phyloP scores from a whole-genome alignment of 2,888 invertebrate species.

The Blera fallax region DNA sequence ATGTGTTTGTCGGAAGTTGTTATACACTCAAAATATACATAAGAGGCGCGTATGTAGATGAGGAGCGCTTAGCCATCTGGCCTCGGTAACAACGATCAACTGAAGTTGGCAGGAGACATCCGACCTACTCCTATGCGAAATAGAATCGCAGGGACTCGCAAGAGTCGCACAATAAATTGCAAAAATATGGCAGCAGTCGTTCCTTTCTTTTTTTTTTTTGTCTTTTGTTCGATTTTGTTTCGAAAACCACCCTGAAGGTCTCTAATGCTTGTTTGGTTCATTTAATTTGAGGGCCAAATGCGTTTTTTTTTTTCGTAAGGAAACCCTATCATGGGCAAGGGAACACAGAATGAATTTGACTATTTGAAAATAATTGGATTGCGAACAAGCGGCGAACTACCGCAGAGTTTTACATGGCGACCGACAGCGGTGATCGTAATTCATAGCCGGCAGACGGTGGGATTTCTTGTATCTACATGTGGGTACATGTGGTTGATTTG shows the following conservation, averaged over 20 bases:
- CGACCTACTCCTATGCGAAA: constrained; percentile 31
- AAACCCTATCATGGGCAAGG: neutral
- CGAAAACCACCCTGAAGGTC: constrained; percentile 46
- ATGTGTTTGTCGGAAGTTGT: constrained; percentile 63
- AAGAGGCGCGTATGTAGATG: constrained; percentile 12
- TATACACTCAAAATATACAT: constrained; percentile 22
- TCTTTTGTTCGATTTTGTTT: constrained; percentile 5
- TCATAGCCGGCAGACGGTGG: neutral
- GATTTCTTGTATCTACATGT: neutral
- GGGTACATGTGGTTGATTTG: neutral
- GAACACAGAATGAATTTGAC: constrained; percentile 31
- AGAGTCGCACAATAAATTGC: constrained; percentile 54
- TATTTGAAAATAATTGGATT: constrained; percentile 65
- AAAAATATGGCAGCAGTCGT: constrained; percentile 53
- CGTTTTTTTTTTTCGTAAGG: neutral
- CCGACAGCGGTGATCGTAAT: neutral
- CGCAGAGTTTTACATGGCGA: neutral
- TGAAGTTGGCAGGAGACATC: neutral
- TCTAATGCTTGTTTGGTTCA: constrained; percentile 3
- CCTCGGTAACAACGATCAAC: neutral
- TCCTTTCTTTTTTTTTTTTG: neutral
- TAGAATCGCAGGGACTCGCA: constrained; percentile 17
- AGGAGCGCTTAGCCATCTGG: constrained; percentile 40
- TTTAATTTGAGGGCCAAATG: constrained; percentile 41
- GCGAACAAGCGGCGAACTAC: neutral